These are phyloP conservation scores for Pristionchus fissidentatus DNA, from an alignment of 2,888 invertebrate species.

Conservation along the genomic window DNA sequence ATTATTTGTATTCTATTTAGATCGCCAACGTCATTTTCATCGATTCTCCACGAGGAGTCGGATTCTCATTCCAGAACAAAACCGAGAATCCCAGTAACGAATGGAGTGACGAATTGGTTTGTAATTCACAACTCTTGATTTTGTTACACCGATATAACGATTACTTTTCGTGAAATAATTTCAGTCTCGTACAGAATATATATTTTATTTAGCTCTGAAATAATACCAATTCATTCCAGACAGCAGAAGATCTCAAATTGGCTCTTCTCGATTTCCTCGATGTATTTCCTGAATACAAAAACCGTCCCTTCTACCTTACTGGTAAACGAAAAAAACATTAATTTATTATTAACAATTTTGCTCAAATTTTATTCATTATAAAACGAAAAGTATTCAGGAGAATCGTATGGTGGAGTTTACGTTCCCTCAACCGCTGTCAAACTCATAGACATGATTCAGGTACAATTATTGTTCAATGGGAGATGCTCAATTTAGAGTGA, in stretches of 20 bases:
- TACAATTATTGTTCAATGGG: constrained; percentile 5
- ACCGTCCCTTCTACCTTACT: constrained; percentile 76
- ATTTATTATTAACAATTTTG: not conserved
- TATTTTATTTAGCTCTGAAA: not conserved
- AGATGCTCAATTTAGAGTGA: too few relatives aligned
- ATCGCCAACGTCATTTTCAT: constrained; percentile 78
- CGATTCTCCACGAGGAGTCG: constrained; percentile 79
- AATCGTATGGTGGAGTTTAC: constrained; percentile 67
- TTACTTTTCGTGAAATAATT: too few relatives aligned
- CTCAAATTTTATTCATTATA: not conserved
- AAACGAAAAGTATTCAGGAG: constrained; percentile 50
- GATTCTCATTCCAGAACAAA: constrained; percentile 76
- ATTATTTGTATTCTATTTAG: constrained; percentile 66
- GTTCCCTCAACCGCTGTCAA: constrained; percentile 62
- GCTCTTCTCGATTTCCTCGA: constrained; percentile 77
- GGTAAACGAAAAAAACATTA: constrained; percentile 27
- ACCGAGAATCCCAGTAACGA: constrained; percentile 59
- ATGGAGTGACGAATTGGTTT: constrained; percentile 63
- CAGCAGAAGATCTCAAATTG: constrained; percentile 76
- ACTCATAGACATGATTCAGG: constrained; percentile 63
- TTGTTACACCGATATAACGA: too few relatives aligned
- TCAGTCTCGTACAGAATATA: too few relatives aligned
- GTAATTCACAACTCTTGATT: not conserved
- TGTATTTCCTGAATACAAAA: constrained; percentile 77
- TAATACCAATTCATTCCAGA: constrained; percentile 68